Evolutionary conservation across 2,888 invertebrate species (phyloP), one percentile per base, ranked within the genome.

Genomic region (Drosophila engyochracea): DNA sequence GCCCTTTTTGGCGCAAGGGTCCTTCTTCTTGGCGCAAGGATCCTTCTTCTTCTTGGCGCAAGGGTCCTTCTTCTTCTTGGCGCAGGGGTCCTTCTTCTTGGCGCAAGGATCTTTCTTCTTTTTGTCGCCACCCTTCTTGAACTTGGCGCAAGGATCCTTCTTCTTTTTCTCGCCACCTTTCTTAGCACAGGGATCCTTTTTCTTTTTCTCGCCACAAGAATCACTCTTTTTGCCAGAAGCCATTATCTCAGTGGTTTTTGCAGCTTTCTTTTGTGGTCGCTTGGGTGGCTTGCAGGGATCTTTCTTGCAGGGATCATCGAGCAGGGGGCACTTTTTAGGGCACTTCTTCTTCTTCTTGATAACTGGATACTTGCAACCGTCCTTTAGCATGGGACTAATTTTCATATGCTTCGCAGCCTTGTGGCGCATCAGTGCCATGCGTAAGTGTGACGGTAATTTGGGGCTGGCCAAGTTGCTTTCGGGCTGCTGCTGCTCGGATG

Each of bases 281-380:
- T 51, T 25, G 6, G 80, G 68, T 0, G 55, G 58, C 51, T 73
- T 81, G 41, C 88, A 85, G 5, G 70, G 69, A 19, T 73, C 60
- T 12, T 84, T 70, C 19, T 88, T 82, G 63, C 87, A 89, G 0
- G 81, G 84, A 51, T 91, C 89, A 5, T 75, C 81, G 9, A 71
- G 19, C 3, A 71, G 53, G 0, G 82, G 81, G 49, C 86, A 87
- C 9, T 76, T 82, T 19, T 89, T 89, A 1, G 77, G 74, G 25
- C 86, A 87, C 39, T 87, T 87, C 39, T 86, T 86, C 9, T 90
- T 87, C 1, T 69, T 70, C 31, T 90, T 90, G 4, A 87, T 22
- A 4, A 87, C 47, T 0, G 85, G 89, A 49, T 82, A 5, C 47
- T 87, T 87, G 73, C 86, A 87, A 2, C 90, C 90, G 33, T 87